Percentiles rank a stretch among this genome's conserved stretches.
phyloP scores from a whole-genome alignment of 2,113 vertebrate species.

The Camarhynchus parvulus region DNA sequence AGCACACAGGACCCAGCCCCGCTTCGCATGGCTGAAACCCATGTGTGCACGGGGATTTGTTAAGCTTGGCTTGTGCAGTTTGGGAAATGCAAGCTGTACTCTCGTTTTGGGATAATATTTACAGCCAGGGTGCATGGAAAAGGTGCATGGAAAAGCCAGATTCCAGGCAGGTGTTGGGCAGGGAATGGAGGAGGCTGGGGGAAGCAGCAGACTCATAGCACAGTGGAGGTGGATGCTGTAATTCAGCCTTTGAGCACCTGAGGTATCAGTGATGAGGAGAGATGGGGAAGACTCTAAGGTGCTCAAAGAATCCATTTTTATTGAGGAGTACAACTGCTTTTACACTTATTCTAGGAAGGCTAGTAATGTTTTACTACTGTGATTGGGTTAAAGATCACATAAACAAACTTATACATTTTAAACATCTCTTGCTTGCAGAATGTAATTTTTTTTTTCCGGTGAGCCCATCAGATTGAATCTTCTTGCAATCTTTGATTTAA shows the following conservation, averaged over 20 bases:
- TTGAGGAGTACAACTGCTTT: not conserved
- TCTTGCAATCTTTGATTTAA: not conserved
- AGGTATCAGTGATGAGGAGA: not conserved
- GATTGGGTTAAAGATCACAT: not conserved
- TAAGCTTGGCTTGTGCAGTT: not conserved
- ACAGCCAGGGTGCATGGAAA: not conserved
- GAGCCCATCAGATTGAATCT: not conserved
- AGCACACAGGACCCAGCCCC: not conserved
- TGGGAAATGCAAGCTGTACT: not conserved
- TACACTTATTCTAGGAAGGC: not conserved
- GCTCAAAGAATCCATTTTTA: not conserved
- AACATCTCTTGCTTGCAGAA: not conserved
- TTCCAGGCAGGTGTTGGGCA: not conserved
- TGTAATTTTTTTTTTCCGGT: not conserved
- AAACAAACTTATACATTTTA: not conserved
- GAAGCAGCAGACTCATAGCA: not conserved
- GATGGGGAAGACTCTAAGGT: not conserved
- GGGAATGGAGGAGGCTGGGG: not conserved
- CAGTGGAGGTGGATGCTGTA: not conserved
- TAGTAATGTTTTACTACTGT: not conserved
- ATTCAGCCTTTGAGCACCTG: not conserved
- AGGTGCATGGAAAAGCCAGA: not conserved
- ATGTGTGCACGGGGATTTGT: accelerated
- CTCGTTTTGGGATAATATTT: not conserved
- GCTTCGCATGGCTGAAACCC: not conserved